A percentile compares a stretch with the other conserved stretches of the same genome.
phyloP scores from a whole-genome alignment of 2,888 invertebrate genomes.

The Spodoptera littoralis region DNA sequence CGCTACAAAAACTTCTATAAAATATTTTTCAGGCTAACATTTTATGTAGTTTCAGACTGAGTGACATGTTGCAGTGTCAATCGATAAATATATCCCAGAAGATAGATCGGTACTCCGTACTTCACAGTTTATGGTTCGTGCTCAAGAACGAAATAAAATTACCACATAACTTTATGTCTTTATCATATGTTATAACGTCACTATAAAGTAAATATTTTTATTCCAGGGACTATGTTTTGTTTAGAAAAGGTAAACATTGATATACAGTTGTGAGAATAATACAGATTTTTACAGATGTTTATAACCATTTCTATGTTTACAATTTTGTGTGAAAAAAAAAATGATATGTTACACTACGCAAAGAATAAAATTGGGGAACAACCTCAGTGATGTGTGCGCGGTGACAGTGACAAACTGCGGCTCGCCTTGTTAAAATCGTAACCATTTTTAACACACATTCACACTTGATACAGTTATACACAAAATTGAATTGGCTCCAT shows the following conservation, averaged over 20 bases:
- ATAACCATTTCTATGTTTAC: conserved; percentile 31
- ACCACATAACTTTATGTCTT: conserved; percentile 10
- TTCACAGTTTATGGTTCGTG: conserved; percentile 4
- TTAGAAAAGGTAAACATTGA: conserved; percentile 25
- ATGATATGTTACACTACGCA: too few relatives aligned
- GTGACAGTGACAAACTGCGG: conserved; percentile 48
- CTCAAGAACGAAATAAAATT: conserved; percentile 17
- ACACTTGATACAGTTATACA: conserved; percentile 18
- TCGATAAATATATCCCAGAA: not conserved
- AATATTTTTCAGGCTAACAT: conserved; percentile 11
- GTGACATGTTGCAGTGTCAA: conserved; percentile 4
- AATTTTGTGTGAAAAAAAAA: conserved; percentile 30
- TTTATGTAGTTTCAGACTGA: conserved; percentile 6
- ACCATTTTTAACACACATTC: conserved; percentile 33
- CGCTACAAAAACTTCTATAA: not conserved
- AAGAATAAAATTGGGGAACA: conserved; percentile 31
- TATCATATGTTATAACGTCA: conserved; percentile 16
- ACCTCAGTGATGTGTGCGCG: conserved; percentile 28
- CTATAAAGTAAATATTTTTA: conserved; percentile 35
- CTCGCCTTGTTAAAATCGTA: conserved; percentile 32
- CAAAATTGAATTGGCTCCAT: conserved; percentile 32
- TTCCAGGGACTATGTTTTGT: conserved; percentile 17
- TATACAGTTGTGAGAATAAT: conserved; percentile 10
- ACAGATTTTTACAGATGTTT: conserved; percentile 19
- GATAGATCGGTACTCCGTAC: too few relatives aligned